Evolutionary conservation across 2,888 invertebrate genomes (phyloP).

Genomic region (Esperia sulphurella): DNA sequence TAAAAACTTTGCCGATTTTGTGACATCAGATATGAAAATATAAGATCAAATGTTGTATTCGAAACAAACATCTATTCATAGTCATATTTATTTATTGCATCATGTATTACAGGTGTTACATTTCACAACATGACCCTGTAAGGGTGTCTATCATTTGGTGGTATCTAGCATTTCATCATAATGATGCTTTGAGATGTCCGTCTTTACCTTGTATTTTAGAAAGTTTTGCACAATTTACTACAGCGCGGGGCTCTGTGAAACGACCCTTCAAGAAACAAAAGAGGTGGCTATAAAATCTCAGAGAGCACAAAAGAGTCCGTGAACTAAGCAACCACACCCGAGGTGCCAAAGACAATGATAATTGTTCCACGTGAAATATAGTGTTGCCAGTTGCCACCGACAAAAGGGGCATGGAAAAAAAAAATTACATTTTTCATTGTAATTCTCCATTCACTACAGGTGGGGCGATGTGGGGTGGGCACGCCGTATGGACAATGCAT

Average conservation of each 20-base stretch:
- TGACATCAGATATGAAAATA: background rate
- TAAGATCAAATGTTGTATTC: too few species aligned
- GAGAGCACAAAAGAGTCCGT: slow-evolving; percentile 38
- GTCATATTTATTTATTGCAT: too few species aligned
- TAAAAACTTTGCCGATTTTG: background rate
- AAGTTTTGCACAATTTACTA: too few species aligned
- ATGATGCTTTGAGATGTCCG: too few species aligned
- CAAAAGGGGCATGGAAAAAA: slow-evolving; percentile 52
- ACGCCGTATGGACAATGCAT: slow-evolving; percentile 56
- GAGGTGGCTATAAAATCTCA: slow-evolving; percentile 29
- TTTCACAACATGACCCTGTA: too few species aligned
- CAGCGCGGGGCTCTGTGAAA: background rate
- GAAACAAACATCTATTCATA: too few species aligned
- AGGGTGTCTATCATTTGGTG: too few species aligned
- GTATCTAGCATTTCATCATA: too few species aligned
- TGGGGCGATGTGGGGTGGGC: slow-evolving; percentile 66
- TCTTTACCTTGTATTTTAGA: too few species aligned
- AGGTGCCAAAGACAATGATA: slow-evolving; percentile 79
- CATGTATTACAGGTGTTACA: too few species aligned
- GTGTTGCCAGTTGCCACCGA: slow-evolving; percentile 75
- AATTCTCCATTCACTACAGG: slow-evolving; percentile 72
- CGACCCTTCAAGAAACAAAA: slow-evolving; percentile 26
- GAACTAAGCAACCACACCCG: slow-evolving; percentile 48
- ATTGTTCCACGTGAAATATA: slow-evolving; percentile 78
- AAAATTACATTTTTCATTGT: slow-evolving; percentile 70